These are phyloP conservation scores for Magallana ariakensis DNA, from an alignment of 1,140 invertebrate species.

Conservation along the genomic window DNA sequence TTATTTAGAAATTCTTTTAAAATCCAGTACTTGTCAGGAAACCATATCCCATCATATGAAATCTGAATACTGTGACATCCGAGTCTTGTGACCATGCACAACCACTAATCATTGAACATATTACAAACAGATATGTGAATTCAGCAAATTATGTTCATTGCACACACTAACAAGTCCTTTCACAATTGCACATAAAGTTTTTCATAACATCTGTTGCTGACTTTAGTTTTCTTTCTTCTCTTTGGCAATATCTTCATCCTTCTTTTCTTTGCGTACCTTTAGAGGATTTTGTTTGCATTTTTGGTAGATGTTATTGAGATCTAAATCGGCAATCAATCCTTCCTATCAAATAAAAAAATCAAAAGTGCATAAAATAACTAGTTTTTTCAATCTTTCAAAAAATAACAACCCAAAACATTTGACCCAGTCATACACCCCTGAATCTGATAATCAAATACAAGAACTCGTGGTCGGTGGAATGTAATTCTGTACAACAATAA, in stretches of 20 bases:
- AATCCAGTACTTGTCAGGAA: neutral
- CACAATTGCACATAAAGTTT: slow-evolving; percentile 4
- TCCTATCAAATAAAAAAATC: slow-evolving; percentile 75
- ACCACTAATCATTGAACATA: neutral
- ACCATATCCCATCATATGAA: neutral
- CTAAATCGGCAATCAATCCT: slow-evolving; percentile 51
- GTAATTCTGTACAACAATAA: too few species aligned
- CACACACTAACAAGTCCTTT: neutral
- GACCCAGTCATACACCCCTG: too few species aligned
- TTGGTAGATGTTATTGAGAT: slow-evolving; percentile 80
- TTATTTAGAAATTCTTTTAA: too few species aligned
- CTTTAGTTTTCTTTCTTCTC: slow-evolving; percentile 62
- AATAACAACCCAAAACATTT: too few species aligned
- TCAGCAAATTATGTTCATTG: neutral
- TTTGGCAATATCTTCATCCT: slow-evolving; percentile 40
- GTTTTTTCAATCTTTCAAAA: too few species aligned
- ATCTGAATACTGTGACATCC: neutral
- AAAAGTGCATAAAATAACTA: too few species aligned
- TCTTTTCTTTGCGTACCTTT: slow-evolving; percentile 58
- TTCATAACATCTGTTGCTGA: neutral
- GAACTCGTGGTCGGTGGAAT: too few species aligned
- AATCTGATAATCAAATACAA: too few species aligned
- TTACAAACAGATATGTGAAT: neutral
- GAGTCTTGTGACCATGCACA: neutral
- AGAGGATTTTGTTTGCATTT: slow-evolving; percentile 85